Base-by-base conservation (phyloP, 2,113 vertebrate species). In the Pygoscelis adeliae region DNA sequence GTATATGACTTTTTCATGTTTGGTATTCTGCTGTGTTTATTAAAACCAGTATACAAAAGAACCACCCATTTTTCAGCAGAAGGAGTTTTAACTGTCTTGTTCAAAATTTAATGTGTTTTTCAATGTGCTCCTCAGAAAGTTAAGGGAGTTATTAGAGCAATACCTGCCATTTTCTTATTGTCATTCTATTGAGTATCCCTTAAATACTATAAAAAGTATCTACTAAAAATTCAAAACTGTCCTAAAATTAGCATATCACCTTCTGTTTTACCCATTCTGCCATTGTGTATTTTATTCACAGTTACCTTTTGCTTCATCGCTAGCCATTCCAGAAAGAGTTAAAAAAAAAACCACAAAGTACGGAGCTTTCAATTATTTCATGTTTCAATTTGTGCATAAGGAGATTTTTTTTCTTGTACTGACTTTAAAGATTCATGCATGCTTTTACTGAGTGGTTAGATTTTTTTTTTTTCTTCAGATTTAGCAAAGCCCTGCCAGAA, bases 401-500 rank as follows among this genome's bases (percentile, higher is more conserved):
- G 55, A 87, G 46, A 47, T 78, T 30, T 79, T 72, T 90, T 80
- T 32, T 21, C 55, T 90, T 89, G 8, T 79, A 47, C 66, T 66
- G 13, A 84, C 29, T 86, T 73, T 72, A 88, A 93, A 90, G 58
- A 85, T 76, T 76, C 67, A 65, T 79, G 50, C 18, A 27, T 70
- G 15, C 16, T 96, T 97, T 95, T 79, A 71, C 58, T 67, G 61
- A 63, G 63, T 36, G n/a, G 23, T 44, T 91, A 66, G 46, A 79
- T 34, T 29, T 62, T 16, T 34, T 49, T 74, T 49, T n/a, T 50
- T 27, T 59, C 19, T 32, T 53, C 34, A 80, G 83, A 86, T 85
- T 97, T 94, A 86, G 52, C 38, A 94, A 96, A 96, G 52, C 66
- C 83, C 30, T 95, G 79, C 73, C 63, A 96, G 58, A 93, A 73